Conservation (phyloP, 2,797 vertebrate species). For the Florisuga fusca region DNA sequence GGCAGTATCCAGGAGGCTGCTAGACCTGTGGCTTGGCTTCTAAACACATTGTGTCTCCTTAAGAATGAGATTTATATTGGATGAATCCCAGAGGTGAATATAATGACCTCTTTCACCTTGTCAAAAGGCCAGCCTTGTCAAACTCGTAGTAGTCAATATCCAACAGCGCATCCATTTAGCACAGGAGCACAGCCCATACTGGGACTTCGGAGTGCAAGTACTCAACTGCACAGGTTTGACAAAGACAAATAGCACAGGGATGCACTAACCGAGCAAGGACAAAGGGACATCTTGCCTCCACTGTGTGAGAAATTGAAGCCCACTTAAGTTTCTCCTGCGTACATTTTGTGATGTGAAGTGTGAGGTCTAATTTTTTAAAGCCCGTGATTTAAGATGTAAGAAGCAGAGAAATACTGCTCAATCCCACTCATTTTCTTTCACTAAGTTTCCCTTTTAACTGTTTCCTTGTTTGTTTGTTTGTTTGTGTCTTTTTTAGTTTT, state of each 20-base stretch:
- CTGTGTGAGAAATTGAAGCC: slow-evolving; percentile 72
- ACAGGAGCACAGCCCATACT: slow-evolving; percentile 73
- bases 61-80: slow-evolving; percentile 58
- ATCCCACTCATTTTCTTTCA: not conserved
- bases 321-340: slow-evolving; percentile 69
- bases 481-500: not conserved
- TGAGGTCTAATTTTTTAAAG: slow-evolving; percentile 76
- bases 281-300: slow-evolving; percentile 84
- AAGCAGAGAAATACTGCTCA: slow-evolving; percentile 63
- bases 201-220: slow-evolving; percentile 77
- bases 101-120: slow-evolving; percentile 79
- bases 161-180: slow-evolving; percentile 86
- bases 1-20: not conserved
- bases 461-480: not conserved
- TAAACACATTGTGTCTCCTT: slow-evolving; percentile 53
- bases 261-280: slow-evolving; percentile 88
- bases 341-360: slow-evolving; percentile 72
- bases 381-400: slow-evolving; percentile 66
- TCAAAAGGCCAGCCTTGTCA: slow-evolving; percentile 80
- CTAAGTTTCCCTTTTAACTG: not conserved
- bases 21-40: not conserved
- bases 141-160: slow-evolving; percentile 83
- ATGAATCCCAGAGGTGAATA: slow-evolving; percentile 65
- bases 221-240: slow-evolving; percentile 84
- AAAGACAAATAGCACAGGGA: slow-evolving; percentile 90